Evolutionary conservation across 2,797 vertebrate genomes (phyloP).

Genomic region (Cottoperca gobio): DNA sequence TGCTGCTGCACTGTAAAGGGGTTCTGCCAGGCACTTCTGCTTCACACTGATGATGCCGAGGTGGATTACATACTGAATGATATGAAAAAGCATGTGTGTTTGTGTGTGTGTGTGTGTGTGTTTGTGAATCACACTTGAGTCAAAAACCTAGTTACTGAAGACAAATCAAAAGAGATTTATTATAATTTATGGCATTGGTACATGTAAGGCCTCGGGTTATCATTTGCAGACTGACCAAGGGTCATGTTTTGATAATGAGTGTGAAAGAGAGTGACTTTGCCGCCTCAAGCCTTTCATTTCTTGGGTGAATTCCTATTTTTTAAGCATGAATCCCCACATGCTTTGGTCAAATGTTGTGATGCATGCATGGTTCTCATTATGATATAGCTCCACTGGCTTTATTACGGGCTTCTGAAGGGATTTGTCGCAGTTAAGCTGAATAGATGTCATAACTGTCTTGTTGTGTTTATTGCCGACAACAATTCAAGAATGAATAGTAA

Average conservation of each 20-base stretch:
- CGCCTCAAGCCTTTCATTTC: neutral
- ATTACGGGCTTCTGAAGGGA: conserved; percentile 19
- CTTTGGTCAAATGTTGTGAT: conserved; percentile 22
- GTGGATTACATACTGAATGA: conserved; percentile 26
- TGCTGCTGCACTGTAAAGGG: conserved; percentile 49
- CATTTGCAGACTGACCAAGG: neutral
- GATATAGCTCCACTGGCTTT: conserved; percentile 1
- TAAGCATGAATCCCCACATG: conserved; percentile 17
- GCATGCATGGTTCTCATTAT: conserved; percentile 15
- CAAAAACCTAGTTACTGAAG: neutral
- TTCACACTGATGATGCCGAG: conserved; percentile 11
- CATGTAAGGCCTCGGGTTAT: conserved; percentile 10
- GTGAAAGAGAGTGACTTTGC: conserved; percentile 1
- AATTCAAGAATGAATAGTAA: conserved; percentile 8
- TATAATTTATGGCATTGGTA: conserved; percentile 3
- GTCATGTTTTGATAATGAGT: neutral
- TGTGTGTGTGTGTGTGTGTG: neutral
- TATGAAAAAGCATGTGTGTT: conserved; percentile 6
- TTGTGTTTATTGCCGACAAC: conserved; percentile 15
- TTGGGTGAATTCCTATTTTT: conserved; percentile 24
- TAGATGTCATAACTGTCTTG: conserved; percentile 29
- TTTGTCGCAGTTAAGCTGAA: conserved; percentile 44
- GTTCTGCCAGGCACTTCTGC: conserved; percentile 56
- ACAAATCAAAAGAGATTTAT: conserved; percentile 15
- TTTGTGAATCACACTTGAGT: neutral